phyloP scores from a whole-genome alignment of 2,113 vertebrate genomes.

The Eurystomus gularis region DNA sequence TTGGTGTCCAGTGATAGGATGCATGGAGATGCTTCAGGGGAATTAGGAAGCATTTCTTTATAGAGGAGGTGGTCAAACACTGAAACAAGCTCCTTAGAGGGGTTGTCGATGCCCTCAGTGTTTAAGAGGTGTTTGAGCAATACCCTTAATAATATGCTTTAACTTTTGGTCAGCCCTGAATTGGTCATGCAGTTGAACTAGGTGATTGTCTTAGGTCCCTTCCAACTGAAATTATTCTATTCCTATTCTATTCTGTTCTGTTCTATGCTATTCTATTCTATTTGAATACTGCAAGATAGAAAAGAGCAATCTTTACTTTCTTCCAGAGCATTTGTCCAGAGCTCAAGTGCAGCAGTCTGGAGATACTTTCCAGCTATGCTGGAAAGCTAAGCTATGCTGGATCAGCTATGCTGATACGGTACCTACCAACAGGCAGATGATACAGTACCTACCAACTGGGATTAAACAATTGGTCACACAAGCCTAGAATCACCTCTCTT shows the following conservation, averaged over 20 bases:
- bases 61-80: background rate
- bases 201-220: background rate
- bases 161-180: background rate
- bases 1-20: background rate
- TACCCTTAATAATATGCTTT: background rate
- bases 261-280: background rate
- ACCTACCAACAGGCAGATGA: too few relatives aligned
- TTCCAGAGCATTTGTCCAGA: background rate
- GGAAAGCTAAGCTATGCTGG: too few relatives aligned
- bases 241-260: background rate
- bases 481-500: background rate
- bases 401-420: too few relatives aligned
- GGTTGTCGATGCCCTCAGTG: background rate
- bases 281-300: background rate
- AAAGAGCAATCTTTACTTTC: background rate
- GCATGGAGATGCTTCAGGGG: background rate
- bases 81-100: background rate
- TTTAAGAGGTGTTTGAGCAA: background rate
- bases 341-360: background rate
- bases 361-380: background rate
- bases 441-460: rapidly evolving
- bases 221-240: background rate
- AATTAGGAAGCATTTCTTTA: background rate
- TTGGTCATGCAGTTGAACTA: background rate
- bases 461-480: background rate